A percentile compares a stretch with the other conserved stretches of the same genome.
These are phyloP conservation scores for Odiellus spinosus DNA, from an alignment of 2,888 invertebrate species.

Conservation along the genomic window DNA sequence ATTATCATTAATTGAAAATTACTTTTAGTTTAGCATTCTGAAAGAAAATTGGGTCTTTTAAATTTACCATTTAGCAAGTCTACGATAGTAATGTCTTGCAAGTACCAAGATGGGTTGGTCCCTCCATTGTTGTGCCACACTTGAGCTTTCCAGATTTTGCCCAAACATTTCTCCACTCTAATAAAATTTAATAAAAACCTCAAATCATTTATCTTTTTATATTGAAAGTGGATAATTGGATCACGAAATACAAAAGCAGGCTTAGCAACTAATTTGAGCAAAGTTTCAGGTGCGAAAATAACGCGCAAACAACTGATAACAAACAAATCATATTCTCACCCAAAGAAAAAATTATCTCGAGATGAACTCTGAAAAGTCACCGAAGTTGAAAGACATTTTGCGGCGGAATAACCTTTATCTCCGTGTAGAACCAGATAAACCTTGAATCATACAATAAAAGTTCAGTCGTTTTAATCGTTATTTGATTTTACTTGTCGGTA, in stretches of 20 bases:
- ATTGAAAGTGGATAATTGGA: no score
- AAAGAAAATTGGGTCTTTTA: no score
- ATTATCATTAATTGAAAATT: no score
- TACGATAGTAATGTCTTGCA: constrained; percentile 28
- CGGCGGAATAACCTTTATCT: constrained; percentile 31
- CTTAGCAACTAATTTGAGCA: no score
- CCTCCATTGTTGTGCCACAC: constrained; percentile 33
- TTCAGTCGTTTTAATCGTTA: background rate
- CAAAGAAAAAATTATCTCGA: constrained; percentile 29
- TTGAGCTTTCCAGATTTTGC: constrained; percentile 29
- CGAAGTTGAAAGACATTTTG: constrained; percentile 27
- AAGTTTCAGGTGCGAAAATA: no score
- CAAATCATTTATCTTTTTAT: no score
- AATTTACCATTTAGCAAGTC: constrained; percentile 18
- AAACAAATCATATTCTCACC: constrained; percentile 23
- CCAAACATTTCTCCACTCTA: constrained; percentile 29
- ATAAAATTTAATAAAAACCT: no score
- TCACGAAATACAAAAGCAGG: no score
- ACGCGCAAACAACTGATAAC: no score
- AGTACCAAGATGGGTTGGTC: constrained; percentile 30
- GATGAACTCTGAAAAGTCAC: constrained; percentile 30
- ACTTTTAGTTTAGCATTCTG: no score
- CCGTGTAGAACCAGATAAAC: constrained; percentile 33
- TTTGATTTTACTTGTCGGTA: background rate
- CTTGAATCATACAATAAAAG: constrained; percentile 19